phyloP scores from a whole-genome alignment of 2,888 invertebrate genomes.

The Scrobipalpa costella region DNA sequence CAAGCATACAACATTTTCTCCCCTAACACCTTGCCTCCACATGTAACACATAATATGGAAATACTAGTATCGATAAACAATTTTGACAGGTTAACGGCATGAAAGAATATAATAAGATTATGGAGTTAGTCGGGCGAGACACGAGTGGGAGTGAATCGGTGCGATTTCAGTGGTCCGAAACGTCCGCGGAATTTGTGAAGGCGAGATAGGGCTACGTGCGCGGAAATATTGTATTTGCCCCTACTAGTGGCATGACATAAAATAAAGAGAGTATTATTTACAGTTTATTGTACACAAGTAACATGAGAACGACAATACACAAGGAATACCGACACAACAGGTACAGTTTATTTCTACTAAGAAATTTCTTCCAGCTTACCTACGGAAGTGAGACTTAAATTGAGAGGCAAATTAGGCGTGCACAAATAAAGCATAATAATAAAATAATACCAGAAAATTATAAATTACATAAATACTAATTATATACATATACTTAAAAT shows the following conservation, averaged over 20 bases:
- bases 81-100: not conserved
- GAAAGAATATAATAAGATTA: slow-evolving; percentile 21
- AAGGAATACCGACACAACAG: too few relatives aligned
- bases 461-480: too few relatives aligned
- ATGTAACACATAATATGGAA: too few relatives aligned
- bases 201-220: slow-evolving; percentile 30
- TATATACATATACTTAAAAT: too few relatives aligned
- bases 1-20: too few relatives aligned
- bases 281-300: not conserved
- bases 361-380: too few relatives aligned
- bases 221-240: slow-evolving; percentile 26
- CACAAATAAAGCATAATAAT: too few relatives aligned
- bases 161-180: slow-evolving; percentile 27
- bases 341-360: too few relatives aligned
- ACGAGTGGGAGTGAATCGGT: slow-evolving; percentile 30
- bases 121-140: slow-evolving; percentile 24
- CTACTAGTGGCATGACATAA: slow-evolving; percentile 7
- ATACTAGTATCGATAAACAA: not conserved
- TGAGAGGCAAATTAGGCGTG: too few relatives aligned
- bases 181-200: slow-evolving; percentile 30
- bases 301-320: not conserved
- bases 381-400: too few relatives aligned
- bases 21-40: too few relatives aligned
- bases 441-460: too few relatives aligned
- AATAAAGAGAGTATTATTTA: not conserved